A percentile compares a stretch with the other conserved stretches of the same genome.
phyloP scores from a whole-genome alignment of 2,888 invertebrate genomes.

The Ichneumon xanthorius region DNA sequence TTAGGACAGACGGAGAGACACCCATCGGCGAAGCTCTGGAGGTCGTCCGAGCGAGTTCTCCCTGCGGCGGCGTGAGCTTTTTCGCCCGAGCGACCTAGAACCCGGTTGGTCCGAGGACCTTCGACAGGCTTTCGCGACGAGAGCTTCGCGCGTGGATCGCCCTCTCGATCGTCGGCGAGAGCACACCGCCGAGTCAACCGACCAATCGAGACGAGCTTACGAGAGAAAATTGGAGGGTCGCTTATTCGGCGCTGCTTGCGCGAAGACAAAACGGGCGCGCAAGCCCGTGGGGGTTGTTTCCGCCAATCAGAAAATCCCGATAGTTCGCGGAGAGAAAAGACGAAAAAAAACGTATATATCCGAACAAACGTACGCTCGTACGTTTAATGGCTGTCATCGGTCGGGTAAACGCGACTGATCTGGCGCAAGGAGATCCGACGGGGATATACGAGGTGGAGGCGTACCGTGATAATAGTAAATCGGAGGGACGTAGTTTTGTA shows the following conservation, averaged over 20 bases:
- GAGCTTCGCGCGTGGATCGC: not conserved
- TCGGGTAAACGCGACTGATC: slow-evolving; percentile 58
- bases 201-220: slow-evolving; percentile 1
- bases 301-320: slow-evolving; percentile 36
- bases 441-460: slow-evolving; percentile 38
- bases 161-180: not conserved
- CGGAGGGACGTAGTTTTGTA: slow-evolving; percentile 26
- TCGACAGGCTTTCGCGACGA: not conserved
- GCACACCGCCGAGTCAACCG: not conserved
- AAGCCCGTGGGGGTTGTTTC: slow-evolving; percentile 13
- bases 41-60: not conserved
- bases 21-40: not conserved
- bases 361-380: slow-evolving; percentile 19
- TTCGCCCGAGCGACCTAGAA: not conserved
- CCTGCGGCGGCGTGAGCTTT: not conserved
- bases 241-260: not conserved
- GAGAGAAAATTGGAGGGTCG: not conserved
- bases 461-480: slow-evolving; percentile 49
- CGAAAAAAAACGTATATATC: slow-evolving; percentile 2
- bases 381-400: slow-evolving; percentile 67
- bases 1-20: not conserved
- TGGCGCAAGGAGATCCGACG: slow-evolving; percentile 49
- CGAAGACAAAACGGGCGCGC: slow-evolving; percentile 22
- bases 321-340: slow-evolving; percentile 11
- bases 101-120: not conserved